Evolutionary conservation across 2,888 invertebrate species (phyloP).

Genomic region (Pollenia griseotomentosa): DNA sequence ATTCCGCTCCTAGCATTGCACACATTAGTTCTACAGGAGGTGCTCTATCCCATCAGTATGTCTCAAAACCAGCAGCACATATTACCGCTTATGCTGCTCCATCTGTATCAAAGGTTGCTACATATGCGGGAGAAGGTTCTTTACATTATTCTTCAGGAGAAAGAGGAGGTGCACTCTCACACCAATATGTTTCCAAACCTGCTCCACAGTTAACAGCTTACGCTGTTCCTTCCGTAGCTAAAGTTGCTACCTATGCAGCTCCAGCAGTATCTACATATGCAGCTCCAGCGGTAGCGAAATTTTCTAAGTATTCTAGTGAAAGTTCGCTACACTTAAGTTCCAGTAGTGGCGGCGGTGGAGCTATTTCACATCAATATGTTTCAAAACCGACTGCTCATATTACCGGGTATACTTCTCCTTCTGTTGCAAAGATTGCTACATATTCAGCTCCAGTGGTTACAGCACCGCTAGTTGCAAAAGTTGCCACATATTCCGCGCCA

Average conservation of each 20-base stretch:
- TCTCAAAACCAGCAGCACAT: conserved; percentile 75
- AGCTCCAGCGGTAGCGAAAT: conserved; percentile 67
- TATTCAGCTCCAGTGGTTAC: conserved; percentile 65
- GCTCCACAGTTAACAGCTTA: conserved; percentile 36
- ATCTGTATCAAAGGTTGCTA: conserved; percentile 69
- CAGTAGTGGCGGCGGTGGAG: conserved; percentile 58
- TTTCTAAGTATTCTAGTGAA: conserved; percentile 39
- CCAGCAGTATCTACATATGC: conserved; percentile 71
- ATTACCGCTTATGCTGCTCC: conserved; percentile 72
- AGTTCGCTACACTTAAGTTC: conserved; percentile 26
- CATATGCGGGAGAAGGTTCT: conserved; percentile 62
- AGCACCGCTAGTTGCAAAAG: conserved; percentile 65
- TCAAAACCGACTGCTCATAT: conserved; percentile 76
- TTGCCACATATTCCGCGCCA: conserved; percentile 59
- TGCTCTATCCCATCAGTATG: conserved; percentile 69
- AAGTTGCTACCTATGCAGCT: conserved; percentile 45
- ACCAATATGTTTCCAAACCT: conserved; percentile 79
- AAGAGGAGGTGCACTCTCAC: conserved; percentile 76
- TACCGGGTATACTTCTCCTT: not conserved
- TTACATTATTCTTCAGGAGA: conserved; percentile 70
- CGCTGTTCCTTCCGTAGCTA: conserved; percentile 67
- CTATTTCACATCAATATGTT: conserved; percentile 77
- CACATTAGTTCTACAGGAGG: conserved; percentile 58
- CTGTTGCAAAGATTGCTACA: conserved; percentile 41
- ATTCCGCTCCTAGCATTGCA: conserved; percentile 66